Evolutionary conservation across 2,113 vertebrate genomes (phyloP).

Genomic region (Gobiocypris rarus): DNA sequence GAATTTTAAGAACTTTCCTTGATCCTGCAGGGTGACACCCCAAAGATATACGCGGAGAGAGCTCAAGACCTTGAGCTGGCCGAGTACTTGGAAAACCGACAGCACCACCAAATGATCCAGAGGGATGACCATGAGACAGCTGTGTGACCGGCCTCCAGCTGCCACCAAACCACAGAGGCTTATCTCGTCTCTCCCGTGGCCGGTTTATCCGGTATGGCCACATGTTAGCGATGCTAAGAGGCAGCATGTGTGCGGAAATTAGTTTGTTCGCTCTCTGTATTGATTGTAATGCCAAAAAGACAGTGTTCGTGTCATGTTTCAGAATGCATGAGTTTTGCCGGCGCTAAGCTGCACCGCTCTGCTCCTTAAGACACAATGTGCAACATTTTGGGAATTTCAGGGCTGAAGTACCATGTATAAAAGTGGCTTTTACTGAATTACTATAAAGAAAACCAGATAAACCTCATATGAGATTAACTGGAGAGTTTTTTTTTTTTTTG

Average conservation of each 20-base stretch:
- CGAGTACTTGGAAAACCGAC: slow-evolving; percentile 86
- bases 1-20: not conserved
- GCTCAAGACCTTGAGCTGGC: slow-evolving; percentile 82
- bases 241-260: slow-evolving; percentile 1
- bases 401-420: slow-evolving; percentile 43
- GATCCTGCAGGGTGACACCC: slow-evolving; percentile 81
- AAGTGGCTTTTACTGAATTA: slow-evolving; percentile 40
- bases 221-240: not conserved
- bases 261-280: slow-evolving; percentile 8
- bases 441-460: slow-evolving; percentile 40
- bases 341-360: not conserved
- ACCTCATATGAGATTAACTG: slow-evolving; percentile 37
- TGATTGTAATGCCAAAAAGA: slow-evolving; percentile 47
- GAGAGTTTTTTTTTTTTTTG: not conserved
- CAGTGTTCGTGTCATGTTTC: slow-evolving; percentile 34
- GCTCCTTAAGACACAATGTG: slow-evolving; percentile 28
- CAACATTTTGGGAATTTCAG: slow-evolving; percentile 31
- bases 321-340: slow-evolving; percentile 47
- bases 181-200: not conserved
- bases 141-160: slow-evolving; percentile 65
- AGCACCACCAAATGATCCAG: slow-evolving; percentile 89
- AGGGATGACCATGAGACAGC: slow-evolving; percentile 88
- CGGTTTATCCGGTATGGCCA: not conserved
- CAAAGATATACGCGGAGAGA: slow-evolving; percentile 84
- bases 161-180: slow-evolving; percentile 6